Conservation (phyloP, 2,888 invertebrate genomes). For the Perizoma affinitatum region DNA sequence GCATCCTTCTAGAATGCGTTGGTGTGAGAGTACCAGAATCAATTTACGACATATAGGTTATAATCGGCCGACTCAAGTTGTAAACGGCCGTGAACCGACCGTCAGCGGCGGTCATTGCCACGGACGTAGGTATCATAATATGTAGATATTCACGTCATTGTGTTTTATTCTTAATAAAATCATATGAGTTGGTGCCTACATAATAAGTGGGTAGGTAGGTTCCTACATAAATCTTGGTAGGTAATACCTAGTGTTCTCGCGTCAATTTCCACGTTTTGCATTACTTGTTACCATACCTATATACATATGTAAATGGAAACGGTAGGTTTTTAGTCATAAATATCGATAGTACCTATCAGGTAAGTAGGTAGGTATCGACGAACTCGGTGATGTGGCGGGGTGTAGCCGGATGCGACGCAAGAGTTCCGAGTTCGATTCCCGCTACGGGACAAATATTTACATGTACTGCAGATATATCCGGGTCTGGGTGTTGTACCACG, state of each 20-base stretch:
- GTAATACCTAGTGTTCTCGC: background rate
- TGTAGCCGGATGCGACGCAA: too few species aligned
- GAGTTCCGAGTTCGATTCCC: too few species aligned
- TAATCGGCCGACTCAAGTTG: conserved; percentile 59
- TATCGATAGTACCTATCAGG: too few species aligned
- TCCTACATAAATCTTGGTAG: background rate
- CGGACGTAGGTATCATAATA: conserved; percentile 50
- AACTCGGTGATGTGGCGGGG: too few species aligned
- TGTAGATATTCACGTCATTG: conserved; percentile 70
- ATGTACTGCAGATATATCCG: too few species aligned
- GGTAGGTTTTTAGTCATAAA: background rate
- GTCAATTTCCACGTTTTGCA: background rate
- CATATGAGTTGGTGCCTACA: conserved; percentile 4
- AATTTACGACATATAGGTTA: conserved; percentile 49
- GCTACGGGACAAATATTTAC: too few species aligned
- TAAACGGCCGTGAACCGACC: conserved; percentile 78
- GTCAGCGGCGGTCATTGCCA: conserved; percentile 78
- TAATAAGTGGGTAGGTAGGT: conserved; percentile 3
- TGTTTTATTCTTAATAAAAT: conserved; percentile 37
- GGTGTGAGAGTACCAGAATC: conserved; percentile 39
- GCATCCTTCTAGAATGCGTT: conserved; percentile 47
- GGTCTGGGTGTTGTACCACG: too few species aligned
- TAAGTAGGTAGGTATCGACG: background rate
- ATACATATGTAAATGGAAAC: background rate
- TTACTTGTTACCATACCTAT: background rate